Percentiles rank a stretch among this genome's conserved stretches.
These are phyloP conservation scores for Lepisosteus oculatus DNA, from an alignment of 2,113 vertebrate genomes.

Conservation along the genomic window DNA sequence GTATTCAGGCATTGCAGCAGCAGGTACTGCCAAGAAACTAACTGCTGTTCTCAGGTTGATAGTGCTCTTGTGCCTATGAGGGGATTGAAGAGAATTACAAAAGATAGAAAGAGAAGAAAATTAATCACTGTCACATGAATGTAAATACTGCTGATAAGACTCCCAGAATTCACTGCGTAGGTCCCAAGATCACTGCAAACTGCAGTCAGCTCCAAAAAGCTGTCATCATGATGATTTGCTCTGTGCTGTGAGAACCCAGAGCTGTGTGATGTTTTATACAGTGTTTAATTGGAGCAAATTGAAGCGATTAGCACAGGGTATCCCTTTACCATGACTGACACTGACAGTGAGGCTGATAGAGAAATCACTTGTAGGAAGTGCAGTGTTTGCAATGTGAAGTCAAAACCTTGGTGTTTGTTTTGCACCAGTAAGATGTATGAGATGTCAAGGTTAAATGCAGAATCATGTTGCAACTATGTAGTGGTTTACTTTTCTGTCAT, in stretches of 20 bases:
- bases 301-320: constrained; percentile 31
- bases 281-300: constrained; percentile 36
- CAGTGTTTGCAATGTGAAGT: not conserved
- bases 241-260: constrained; percentile 9
- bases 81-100: constrained; percentile 13
- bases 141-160: constrained; percentile 47
- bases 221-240: constrained; percentile 13
- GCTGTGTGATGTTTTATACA: constrained; percentile 23
- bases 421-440: not conserved
- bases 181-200: not conserved
- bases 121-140: constrained; percentile 35
- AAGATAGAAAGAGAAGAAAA: constrained; percentile 15
- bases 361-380: not conserved
- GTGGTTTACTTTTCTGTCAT: too few relatives aligned
- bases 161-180: constrained; percentile 36
- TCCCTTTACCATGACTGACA: constrained; percentile 4
- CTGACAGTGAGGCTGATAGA: not conserved
- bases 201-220: not conserved
- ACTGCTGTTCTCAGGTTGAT: not conserved
- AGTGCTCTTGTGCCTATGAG: not conserved
- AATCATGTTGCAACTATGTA: not conserved
- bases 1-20: not conserved
- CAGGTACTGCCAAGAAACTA: not conserved
- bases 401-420: not conserved
- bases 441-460: not conserved